Base-by-base conservation (phyloP, 1,140 invertebrate species). In the Zaprionus ornatus region DNA sequence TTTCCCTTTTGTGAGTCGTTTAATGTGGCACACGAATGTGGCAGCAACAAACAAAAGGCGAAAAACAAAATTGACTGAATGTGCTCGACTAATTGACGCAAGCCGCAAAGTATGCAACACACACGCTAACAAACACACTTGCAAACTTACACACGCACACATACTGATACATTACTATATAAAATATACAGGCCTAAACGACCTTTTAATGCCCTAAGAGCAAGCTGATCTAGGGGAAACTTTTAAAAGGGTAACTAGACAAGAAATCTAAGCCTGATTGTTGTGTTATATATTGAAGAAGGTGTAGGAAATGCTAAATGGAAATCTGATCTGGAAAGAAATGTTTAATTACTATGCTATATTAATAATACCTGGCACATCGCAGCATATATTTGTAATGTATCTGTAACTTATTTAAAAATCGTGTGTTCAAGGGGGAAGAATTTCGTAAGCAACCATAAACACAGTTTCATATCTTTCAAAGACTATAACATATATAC, bases 31-130 rank as follows among this genome's bases (percentile, higher is more conserved):
- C 79, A 83, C 79, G 76, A 79, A 83, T 60, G 52, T 64, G 23
- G 57, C 40, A 63, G 32, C 42, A 62, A 68, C 12, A 61, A 61
- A 69, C 57, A 62, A 66, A 54, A 59, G 48, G 45, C 45, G 10
- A 6, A 50, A 56, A 56, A 69, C 60, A 76, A 70, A 70, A 45
- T 68, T 60, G 65, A 55, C 66, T 52, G 42, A 74, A 77, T 50
- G 66, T 59, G 29, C 27, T 52, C 60, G 77, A 57, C 81, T 84
- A 84, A 85, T 84, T 84, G 81, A 80, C 81, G 81, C 57, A 62
- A 62, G 61, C 61, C 60, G 32, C 69, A 71, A 71, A 71, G 52
- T 80, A 84, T 83, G 80, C 65, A 82, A 60, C 71, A 74, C 25
- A 57, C 55, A 25, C 17, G 29, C 65, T 27, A 48, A 21, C 17